These are phyloP conservation scores for Leptopterna dolabrata DNA, from an alignment of 2,888 invertebrate genomes.

Conservation along the genomic window DNA sequence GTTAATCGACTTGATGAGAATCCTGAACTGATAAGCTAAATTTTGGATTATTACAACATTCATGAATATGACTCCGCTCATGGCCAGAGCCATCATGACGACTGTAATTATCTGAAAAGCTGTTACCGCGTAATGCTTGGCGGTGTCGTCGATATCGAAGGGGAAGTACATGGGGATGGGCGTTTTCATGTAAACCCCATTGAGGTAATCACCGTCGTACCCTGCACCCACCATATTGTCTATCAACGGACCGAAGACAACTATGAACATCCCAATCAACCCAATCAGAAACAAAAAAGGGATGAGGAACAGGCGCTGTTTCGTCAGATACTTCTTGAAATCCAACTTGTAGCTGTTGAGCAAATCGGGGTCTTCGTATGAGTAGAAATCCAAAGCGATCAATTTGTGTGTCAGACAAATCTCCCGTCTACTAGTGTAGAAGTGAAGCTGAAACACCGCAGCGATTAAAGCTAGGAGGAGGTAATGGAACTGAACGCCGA, in stretches of 20 bases:
- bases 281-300: constrained; percentile 18
- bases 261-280: constrained; percentile 24
- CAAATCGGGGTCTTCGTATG: neutral
- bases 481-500: constrained; percentile 41
- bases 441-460: neutral
- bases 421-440: neutral
- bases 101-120: constrained; percentile 4
- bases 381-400: neutral
- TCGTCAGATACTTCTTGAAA: neutral
- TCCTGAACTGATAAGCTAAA: constrained; percentile 9
- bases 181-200: constrained; percentile 42
- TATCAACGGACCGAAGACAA: constrained; percentile 10
- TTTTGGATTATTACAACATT: neutral
- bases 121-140: neutral
- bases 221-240: constrained; percentile 38
- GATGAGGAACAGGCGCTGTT: constrained; percentile 12
- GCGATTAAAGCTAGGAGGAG: constrained; percentile 33
- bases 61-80: constrained; percentile 9
- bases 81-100: constrained; percentile 4
- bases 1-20: neutral
- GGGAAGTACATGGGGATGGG: constrained; percentile 50
- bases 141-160: neutral
- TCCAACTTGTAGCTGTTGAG: neutral
- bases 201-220: neutral
- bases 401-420: neutral